Evolutionary conservation across 2,797 vertebrate genomes (phyloP).

Genomic region (Melanotaenia boesemani): DNA sequence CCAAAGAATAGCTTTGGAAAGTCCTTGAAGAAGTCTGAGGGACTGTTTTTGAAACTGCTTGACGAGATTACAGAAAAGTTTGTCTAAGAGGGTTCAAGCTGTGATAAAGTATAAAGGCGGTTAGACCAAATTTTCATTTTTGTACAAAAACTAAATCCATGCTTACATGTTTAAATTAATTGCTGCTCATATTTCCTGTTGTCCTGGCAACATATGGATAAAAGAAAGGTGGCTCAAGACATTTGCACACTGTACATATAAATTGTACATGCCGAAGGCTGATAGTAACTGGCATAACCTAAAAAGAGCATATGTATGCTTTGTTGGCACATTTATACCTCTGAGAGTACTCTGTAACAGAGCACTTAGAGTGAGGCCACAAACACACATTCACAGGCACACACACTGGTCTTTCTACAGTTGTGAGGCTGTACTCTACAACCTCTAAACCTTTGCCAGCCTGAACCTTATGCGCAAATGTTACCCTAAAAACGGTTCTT

Average conservation of each 20-base stretch:
- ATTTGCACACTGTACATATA: background rate
- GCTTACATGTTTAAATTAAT: background rate
- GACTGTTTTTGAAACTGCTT: background rate
- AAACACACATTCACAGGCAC: slow-evolving; percentile 44
- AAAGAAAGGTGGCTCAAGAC: background rate
- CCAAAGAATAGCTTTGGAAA: background rate
- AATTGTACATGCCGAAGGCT: background rate
- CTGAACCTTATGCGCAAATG: background rate
- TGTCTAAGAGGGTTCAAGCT: background rate
- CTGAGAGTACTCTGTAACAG: slow-evolving; percentile 19
- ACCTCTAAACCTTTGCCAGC: background rate
- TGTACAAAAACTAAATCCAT: background rate
- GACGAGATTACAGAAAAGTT: background rate
- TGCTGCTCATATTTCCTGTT: background rate
- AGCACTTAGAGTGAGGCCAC: slow-evolving; percentile 39
- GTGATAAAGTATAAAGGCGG: background rate
- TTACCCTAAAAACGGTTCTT: background rate
- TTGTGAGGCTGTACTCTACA: background rate
- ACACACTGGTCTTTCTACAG: slow-evolving; percentile 7
- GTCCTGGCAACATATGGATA: background rate
- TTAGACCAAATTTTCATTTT: background rate
- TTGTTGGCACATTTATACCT: background rate
- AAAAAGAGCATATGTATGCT: background rate
- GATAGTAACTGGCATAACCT: background rate
- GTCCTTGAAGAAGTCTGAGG: background rate